Conservation (phyloP, 2,888 invertebrate genomes). For the Stomorhina lunata region DNA sequence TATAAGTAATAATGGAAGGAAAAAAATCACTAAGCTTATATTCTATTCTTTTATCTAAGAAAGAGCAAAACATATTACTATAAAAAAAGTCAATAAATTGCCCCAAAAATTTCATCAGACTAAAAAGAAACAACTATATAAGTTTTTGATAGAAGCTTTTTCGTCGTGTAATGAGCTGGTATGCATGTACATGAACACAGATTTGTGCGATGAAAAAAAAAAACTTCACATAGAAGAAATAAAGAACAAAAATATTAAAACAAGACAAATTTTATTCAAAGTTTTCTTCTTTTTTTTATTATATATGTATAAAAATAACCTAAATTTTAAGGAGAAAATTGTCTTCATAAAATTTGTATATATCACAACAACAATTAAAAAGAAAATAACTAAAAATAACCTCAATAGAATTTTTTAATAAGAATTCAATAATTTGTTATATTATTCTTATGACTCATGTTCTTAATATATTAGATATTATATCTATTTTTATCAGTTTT, state of each 20-base stretch:
- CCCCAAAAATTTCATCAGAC: constrained; percentile 19
- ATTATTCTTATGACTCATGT: constrained; percentile 23
- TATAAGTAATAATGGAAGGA: constrained; percentile 67
- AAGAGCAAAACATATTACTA: constrained; percentile 45
- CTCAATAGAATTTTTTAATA: neutral
- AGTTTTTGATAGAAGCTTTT: constrained; percentile 23
- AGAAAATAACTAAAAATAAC: neutral
- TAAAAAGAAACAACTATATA: constrained; percentile 66
- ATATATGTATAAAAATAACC: constrained; percentile 2
- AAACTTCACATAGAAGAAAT: neutral
- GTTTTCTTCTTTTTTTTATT: neutral
- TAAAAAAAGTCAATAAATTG: neutral
- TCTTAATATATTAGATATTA: neutral
- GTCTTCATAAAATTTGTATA: neutral
- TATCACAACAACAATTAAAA: neutral
- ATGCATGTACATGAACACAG: constrained; percentile 13
- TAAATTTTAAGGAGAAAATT: neutral
- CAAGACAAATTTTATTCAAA: neutral
- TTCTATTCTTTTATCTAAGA: constrained; percentile 47
- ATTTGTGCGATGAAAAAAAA: constrained; percentile 33
- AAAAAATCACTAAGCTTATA: constrained; percentile 50
- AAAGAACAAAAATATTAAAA: neutral
- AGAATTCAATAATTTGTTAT: neutral
- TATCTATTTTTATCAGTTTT: constrained; percentile 32
- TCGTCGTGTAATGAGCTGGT: neutral